These are phyloP conservation scores for Bombyx mandarina DNA, from an alignment of 1,140 invertebrate genomes.

Conservation along the genomic window DNA sequence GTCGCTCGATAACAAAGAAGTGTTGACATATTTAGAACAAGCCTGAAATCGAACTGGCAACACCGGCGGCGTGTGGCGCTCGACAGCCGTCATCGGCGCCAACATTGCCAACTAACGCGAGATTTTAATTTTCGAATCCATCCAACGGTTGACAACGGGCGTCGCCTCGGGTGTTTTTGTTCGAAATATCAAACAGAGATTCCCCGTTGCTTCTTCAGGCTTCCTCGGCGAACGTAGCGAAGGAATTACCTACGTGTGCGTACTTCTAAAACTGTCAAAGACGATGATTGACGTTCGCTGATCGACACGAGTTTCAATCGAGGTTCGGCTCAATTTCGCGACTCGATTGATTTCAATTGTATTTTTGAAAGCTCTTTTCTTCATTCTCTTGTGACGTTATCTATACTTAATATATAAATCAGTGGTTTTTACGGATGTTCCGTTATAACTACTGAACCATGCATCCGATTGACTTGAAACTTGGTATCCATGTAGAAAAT, in stretches of 20 bases:
- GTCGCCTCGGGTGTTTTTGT: slow-evolving; percentile 50
- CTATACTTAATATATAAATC: no score
- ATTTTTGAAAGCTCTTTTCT: slow-evolving; percentile 27
- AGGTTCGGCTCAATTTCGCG: slow-evolving; percentile 13
- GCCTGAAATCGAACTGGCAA: slow-evolving; percentile 67
- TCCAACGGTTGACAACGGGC: slow-evolving; percentile 37
- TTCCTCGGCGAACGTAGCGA: slow-evolving; percentile 25
- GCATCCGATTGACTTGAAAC: no score
- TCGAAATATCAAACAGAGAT: slow-evolving; percentile 39
- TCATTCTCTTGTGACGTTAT: slow-evolving; percentile 1
- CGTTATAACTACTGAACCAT: no score
- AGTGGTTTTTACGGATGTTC: no score
- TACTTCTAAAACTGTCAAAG: slow-evolving; percentile 55
- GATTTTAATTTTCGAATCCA: slow-evolving; percentile 70
- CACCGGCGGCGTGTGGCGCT: slow-evolving; percentile 20
- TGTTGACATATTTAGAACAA: slow-evolving; percentile 70
- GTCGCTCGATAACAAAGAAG: slow-evolving; percentile 64
- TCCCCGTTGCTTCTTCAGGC: slow-evolving; percentile 55
- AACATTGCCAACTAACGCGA: slow-evolving; percentile 40
- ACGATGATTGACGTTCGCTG: slow-evolving; percentile 45
- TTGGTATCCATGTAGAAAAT: no score
- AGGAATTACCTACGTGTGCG: slow-evolving; percentile 22
- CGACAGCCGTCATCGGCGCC: slow-evolving; percentile 54
- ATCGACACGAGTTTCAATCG: slow-evolving; percentile 18
- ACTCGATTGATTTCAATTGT: slow-evolving; percentile 19